These are phyloP conservation scores for Notamacropus eugenii DNA, from an alignment of 2,797 vertebrate species.

Conservation along the genomic window DNA sequence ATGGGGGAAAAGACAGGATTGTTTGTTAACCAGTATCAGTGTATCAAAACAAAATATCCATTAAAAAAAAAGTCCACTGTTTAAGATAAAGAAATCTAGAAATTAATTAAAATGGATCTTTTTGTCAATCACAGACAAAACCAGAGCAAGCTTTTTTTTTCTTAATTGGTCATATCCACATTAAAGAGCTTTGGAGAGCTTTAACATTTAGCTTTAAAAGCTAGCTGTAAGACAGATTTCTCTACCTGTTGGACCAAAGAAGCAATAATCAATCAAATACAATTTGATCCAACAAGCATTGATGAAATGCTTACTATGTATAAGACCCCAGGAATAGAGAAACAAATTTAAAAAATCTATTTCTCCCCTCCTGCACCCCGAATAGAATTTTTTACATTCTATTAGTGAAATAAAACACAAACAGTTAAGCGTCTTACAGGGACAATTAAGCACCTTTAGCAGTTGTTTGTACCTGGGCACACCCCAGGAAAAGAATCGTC, in stretches of 20 bases:
- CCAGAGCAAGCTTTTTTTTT: neutral
- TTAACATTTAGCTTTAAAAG: neutral
- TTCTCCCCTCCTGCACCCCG: neutral
- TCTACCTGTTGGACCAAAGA: neutral
- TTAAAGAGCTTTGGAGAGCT: neutral
- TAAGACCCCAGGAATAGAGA: neutral
- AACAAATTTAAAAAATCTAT: neutral
- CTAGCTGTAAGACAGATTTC: neutral
- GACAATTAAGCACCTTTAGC: neutral
- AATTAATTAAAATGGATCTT: neutral
- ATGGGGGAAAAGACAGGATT: neutral
- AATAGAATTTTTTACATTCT: neutral
- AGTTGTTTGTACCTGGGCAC: neutral
- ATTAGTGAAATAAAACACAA: neutral
- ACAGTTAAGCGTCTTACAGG: slow-evolving; percentile 24
- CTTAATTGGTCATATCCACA: neutral
- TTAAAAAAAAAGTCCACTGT: neutral
- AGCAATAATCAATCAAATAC: neutral
- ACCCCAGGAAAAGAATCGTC: slow-evolving; percentile 2
- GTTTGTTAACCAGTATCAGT: neutral
- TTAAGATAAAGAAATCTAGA: neutral
- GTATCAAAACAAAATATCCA: neutral
- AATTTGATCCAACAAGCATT: neutral
- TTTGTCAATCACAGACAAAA: neutral
- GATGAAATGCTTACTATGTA: neutral